Conservation (phyloP, 2,113 vertebrate genomes). For the Copsychus sechellarum region DNA sequence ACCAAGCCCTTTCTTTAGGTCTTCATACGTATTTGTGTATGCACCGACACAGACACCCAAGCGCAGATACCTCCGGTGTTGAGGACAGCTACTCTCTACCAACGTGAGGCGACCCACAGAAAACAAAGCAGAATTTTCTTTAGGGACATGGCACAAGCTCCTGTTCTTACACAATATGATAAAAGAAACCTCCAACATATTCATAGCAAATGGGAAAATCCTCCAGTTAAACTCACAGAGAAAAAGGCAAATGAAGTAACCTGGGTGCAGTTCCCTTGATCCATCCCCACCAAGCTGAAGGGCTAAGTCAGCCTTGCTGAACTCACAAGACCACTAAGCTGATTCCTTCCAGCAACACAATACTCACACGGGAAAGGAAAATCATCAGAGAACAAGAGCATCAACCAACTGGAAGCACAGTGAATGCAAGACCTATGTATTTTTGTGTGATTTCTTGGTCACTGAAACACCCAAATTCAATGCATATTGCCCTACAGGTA, state of each 20-base stretch:
- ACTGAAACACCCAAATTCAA: slow-evolving; percentile 50
- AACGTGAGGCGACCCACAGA: rapidly evolving
- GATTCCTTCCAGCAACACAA: neutral
- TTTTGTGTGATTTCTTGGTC: neutral
- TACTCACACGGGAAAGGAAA: neutral
- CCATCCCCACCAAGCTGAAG: neutral
- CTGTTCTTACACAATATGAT: rapidly evolving
- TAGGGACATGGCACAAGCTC: neutral
- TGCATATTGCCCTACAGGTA: slow-evolving; percentile 25
- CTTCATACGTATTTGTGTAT: rapidly evolving
- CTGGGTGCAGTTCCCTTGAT: neutral
- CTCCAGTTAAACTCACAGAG: neutral
- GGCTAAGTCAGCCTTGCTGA: neutral
- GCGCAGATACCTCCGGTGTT: rapidly evolving
- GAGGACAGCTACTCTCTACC: neutral
- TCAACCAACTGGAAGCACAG: neutral
- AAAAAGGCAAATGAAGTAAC: neutral
- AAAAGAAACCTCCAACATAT: neutral
- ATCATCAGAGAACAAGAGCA: neutral
- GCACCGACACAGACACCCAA: neutral
- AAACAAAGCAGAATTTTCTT: neutral
- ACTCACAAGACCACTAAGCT: neutral
- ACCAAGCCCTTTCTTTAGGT: neutral
- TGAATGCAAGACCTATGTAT: neutral
- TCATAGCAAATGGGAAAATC: neutral